These are phyloP conservation scores for Daubentonia madagascariensis DNA, from an alignment of 2,113 vertebrate species.

Conservation along the genomic window DNA sequence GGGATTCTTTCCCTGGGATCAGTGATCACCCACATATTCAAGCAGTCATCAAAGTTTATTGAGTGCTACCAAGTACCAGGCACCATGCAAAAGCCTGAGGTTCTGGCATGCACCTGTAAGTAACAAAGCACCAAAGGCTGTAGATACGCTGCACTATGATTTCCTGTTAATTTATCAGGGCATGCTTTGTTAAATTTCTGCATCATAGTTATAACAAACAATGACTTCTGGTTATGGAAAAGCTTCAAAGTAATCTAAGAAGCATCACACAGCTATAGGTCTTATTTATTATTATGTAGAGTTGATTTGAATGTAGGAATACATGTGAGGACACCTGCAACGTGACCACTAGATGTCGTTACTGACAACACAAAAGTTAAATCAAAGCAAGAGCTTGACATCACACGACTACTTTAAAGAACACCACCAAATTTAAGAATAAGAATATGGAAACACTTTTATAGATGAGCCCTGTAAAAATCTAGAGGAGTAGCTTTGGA, in stretches of 20 bases:
- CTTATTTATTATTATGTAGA: neutral
- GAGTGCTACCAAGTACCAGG: neutral
- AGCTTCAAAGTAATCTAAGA: neutral
- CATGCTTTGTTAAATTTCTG: neutral
- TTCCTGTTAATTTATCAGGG: neutral
- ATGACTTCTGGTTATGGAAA: neutral
- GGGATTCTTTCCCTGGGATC: neutral
- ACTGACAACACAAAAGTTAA: constrained; percentile 36
- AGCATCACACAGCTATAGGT: neutral
- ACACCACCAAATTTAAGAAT: neutral
- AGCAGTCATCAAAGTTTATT: neutral
- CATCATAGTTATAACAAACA: neutral
- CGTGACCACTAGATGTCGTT: constrained; percentile 61
- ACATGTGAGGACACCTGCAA: neutral
- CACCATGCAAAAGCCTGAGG: neutral
- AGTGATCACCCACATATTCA: neutral
- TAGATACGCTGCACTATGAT: neutral
- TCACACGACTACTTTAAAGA: neutral
- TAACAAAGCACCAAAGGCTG: neutral
- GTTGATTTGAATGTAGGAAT: neutral
- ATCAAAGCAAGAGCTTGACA: neutral
- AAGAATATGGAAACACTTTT: neutral
- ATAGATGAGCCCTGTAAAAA: neutral
- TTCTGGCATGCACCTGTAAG: neutral
- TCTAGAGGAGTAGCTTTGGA: neutral